Percentiles rank a stretch among this genome's conserved stretches.
Conservation (phyloP, 2,797 vertebrate genomes). For the Nothura maculosa region DNA sequence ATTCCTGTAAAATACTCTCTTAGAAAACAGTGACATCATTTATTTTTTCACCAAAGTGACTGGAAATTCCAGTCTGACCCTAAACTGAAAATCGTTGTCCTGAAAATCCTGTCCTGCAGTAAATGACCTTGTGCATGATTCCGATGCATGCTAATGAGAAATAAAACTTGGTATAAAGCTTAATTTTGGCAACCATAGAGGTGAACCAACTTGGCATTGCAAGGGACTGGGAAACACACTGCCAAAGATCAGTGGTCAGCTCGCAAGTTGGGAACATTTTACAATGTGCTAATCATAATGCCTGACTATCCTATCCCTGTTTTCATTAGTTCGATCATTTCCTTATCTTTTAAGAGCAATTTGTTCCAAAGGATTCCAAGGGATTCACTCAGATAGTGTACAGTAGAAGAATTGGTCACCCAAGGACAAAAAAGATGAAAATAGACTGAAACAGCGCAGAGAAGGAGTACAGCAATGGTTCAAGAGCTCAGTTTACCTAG, state of each 20-base stretch:
- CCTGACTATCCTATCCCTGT: neutral
- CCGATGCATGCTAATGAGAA: neutral
- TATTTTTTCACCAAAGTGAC: neutral
- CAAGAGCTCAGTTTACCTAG: neutral
- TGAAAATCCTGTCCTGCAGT: neutral
- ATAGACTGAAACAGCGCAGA: neutral
- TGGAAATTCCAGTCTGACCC: neutral
- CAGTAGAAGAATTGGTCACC: neutral
- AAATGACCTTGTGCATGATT: neutral
- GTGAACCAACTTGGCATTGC: neutral
- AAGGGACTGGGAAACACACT: rapidly evolving
- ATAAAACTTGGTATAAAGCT: neutral
- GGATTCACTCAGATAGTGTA: neutral
- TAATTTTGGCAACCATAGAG: neutral
- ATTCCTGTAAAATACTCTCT: neutral
- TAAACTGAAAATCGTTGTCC: neutral
- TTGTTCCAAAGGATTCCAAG: neutral
- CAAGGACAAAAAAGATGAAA: neutral
- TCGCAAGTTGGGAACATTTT: neutral
- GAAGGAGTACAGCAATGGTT: neutral
- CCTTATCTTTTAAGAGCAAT: neutral
- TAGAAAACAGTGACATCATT: neutral
- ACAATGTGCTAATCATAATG: neutral
- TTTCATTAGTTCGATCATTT: neutral
- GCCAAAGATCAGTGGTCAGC: neutral